These are phyloP conservation scores for Drosophila sucinea DNA, from an alignment of 1,140 invertebrate genomes.

Conservation along the genomic window DNA sequence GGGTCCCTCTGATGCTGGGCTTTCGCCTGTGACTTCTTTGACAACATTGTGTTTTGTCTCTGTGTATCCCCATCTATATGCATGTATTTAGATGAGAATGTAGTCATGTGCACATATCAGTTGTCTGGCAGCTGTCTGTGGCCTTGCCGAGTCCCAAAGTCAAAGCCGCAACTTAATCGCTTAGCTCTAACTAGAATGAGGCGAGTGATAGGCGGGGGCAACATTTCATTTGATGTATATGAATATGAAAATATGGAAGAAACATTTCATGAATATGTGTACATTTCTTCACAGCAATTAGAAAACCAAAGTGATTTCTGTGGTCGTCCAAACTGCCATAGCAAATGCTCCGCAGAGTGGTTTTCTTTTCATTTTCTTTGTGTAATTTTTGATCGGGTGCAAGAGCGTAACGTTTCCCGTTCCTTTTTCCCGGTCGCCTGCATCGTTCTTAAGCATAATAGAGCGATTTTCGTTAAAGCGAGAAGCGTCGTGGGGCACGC, in stretches of 20 bases:
- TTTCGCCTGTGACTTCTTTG: slow-evolving; percentile 42
- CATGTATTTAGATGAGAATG: slow-evolving; percentile 36
- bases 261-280: slow-evolving; percentile 40
- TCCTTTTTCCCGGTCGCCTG: slow-evolving; percentile 10
- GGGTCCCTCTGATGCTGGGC: slow-evolving; percentile 28
- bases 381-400: slow-evolving; percentile 56
- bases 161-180: slow-evolving; percentile 77
- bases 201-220: slow-evolving; percentile 20
- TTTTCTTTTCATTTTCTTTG: slow-evolving; percentile 32
- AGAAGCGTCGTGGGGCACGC: slow-evolving; percentile 56
- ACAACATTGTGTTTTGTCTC: slow-evolving; percentile 12
- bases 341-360: slow-evolving; percentile 54
- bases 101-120: slow-evolving; percentile 80
- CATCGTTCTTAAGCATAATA: slow-evolving; percentile 31
- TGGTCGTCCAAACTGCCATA: slow-evolving; percentile 62
- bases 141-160: slow-evolving; percentile 71
- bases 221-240: slow-evolving; percentile 27
- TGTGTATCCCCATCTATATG: background rate
- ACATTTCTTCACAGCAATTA: slow-evolving; percentile 39
- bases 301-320: slow-evolving; percentile 39
- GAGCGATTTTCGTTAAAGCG: slow-evolving; percentile 45
- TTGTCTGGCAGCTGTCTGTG: slow-evolving; percentile 82
- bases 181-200: slow-evolving; percentile 18
- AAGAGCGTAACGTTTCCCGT: slow-evolving; percentile 69
- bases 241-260: slow-evolving; percentile 22